Evolutionary conservation across 30 jellyfish, hydroid and myxozoan genomes (phyloP), one percentile per base, ranked within the genome.

Genomic region (Nemopilema nomurai): DNA sequence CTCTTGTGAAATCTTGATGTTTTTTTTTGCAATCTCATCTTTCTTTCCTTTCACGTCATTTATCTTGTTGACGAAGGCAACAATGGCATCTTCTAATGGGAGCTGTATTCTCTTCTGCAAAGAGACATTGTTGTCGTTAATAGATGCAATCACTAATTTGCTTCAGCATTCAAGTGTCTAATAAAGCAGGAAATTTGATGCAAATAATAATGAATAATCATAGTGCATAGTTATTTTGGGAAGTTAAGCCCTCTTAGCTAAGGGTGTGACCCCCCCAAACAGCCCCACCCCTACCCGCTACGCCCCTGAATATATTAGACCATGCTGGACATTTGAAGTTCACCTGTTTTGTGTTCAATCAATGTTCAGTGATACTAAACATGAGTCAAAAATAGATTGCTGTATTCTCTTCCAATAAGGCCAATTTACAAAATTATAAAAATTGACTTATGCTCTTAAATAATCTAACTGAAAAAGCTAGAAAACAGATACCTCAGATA

Each of bases 1-100:
- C 3, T 49, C 84, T 74, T 74, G 84, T 30, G 84, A 67, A 1
- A 4, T 74, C 22, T 50, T 74, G 69, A 1, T 74, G 69, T 74
- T 74, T 16, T 49, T n/a, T 50, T 20, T 8, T 22, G 51, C n/a
- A 32, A n/a, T 4, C 27, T n/a, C 18, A 16, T 51, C 49, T 29
- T 20, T 23, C 51, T 29, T 28, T 23, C 30, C 79, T 69, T 28
- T 25, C 22, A 23, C 24, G 6, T 23, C 53, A 20, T 21, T 28
- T 28, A 25, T 20, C 30, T 29, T 69, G 22, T 17, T 24, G 29
- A 71, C 23, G 57, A 71, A 71, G 24, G 30, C 26, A 33, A 31
- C 28, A 23, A 71, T 26, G 22, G 19, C 33, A 29, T 71, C 57
- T 29, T 71, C 81, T 8, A 71, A 25, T 8, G 81, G 81, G 29